Evolutionary conservation across 2,113 vertebrate species (phyloP).

Genomic region (Hassar affinis): DNA sequence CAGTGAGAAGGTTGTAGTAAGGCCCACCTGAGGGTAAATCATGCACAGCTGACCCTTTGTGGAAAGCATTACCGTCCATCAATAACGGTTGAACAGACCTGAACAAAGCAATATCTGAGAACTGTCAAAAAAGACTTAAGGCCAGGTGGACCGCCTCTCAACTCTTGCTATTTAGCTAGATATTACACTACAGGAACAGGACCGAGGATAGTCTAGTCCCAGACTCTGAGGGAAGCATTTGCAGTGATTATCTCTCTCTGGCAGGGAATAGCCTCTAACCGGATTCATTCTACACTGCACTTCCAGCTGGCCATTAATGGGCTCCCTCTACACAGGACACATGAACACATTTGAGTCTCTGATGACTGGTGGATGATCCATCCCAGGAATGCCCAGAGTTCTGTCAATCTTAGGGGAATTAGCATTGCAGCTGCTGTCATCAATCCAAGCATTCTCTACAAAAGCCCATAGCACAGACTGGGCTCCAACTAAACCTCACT

Average conservation of each 20-base stretch:
- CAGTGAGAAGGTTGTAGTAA: neutral
- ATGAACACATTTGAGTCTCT: neutral
- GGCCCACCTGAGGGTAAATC: constrained; percentile 7
- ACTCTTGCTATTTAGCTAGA: neutral
- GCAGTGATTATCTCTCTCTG: neutral
- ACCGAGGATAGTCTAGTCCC: too few relatives aligned
- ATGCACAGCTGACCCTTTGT: neutral
- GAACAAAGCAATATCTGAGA: neutral
- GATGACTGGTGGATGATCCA: neutral
- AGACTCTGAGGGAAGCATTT: neutral
- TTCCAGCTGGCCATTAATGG: neutral
- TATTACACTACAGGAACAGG: neutral
- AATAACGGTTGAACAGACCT: neutral
- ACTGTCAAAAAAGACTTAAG: neutral
- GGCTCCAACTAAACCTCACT: neutral
- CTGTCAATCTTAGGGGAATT: neutral
- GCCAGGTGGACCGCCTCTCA: neutral
- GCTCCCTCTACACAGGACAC: neutral
- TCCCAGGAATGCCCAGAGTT: neutral
- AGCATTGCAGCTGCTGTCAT: neutral
- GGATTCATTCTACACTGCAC: neutral
- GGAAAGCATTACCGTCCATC: neutral
- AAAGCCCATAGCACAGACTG: neutral
- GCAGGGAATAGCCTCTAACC: neutral
- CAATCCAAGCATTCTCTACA: neutral